Evolutionary conservation across 2,113 vertebrate species (phyloP).

Genomic region (Salvelinus fontinalis): DNA sequence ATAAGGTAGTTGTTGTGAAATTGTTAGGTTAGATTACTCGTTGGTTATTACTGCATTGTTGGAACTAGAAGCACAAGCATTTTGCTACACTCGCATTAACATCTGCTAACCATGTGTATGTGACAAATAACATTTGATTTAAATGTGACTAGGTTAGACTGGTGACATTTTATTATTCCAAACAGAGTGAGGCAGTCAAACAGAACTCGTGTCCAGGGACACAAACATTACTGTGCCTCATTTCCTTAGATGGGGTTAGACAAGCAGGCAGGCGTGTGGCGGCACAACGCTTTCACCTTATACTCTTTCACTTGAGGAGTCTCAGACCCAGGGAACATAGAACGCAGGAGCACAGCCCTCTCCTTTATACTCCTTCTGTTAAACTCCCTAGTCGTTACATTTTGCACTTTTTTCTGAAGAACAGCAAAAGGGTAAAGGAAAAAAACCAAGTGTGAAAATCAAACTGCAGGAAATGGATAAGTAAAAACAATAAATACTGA

Average conservation of each 20-base stretch:
- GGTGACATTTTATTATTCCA: too few species aligned
- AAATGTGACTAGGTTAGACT: too few species aligned
- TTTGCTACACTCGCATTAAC: too few species aligned
- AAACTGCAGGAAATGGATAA: background rate
- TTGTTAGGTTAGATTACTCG: too few species aligned
- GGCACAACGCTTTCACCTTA: background rate
- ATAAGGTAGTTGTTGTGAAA: too few species aligned
- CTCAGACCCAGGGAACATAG: constrained; percentile 80
- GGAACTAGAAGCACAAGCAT: too few species aligned
- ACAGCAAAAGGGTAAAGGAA: constrained; percentile 36
- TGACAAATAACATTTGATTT: too few species aligned
- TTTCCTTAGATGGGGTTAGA: background rate
- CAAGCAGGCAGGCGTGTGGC: background rate
- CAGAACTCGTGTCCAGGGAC: background rate
- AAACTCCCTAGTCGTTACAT: constrained; percentile 81
- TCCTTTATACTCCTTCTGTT: constrained; percentile 88
- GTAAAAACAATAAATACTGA: too few species aligned
- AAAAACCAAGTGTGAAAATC: background rate
- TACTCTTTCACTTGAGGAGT: constrained; percentile 76
- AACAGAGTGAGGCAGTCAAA: background rate
- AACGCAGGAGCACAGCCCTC: constrained; percentile 84
- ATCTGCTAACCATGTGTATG: too few species aligned
- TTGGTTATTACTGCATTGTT: too few species aligned
- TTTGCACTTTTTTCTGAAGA: constrained; percentile 81
- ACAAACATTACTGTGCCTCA: background rate